Evolutionary conservation across 1,140 invertebrate genomes (phyloP).

Genomic region (Drosophila insularis): DNA sequence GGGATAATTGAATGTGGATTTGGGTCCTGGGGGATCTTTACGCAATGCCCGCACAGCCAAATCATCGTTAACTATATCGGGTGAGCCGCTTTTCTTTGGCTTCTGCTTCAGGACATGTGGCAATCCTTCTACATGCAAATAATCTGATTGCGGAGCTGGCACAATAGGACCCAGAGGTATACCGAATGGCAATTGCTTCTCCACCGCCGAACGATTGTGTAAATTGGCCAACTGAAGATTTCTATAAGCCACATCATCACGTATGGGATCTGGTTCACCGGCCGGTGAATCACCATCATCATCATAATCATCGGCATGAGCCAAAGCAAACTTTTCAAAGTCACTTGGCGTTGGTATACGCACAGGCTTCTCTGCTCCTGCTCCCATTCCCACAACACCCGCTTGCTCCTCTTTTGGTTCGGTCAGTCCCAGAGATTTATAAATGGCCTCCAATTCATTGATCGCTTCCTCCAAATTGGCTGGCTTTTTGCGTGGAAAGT

Average conservation of each 20-base stretch:
- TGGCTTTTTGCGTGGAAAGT: conserved; percentile 84
- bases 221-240: conserved; percentile 90
- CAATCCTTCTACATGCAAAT: conserved; percentile 89
- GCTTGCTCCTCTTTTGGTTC: conserved; percentile 88
- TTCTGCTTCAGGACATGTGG: conserved; percentile 37
- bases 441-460: conserved; percentile 94
- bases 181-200: conserved; percentile 94
- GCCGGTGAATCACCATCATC: conserved; percentile 82
- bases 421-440: conserved; percentile 90
- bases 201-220: conserved; percentile 86
- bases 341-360: conserved; percentile 83
- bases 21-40: conserved; percentile 86
- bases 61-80: conserved; percentile 93
- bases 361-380: conserved; percentile 70
- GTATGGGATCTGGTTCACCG: conserved; percentile 90
- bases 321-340: conserved; percentile 75
- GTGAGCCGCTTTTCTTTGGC: conserved; percentile 83
- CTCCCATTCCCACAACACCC: background rate
- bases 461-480: conserved; percentile 93
- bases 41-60: conserved; percentile 91
- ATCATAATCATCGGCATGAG: conserved; percentile 79
- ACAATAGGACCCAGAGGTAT: conserved; percentile 92
- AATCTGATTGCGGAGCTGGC: conserved; percentile 88
- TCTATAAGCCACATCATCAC: conserved; percentile 92
- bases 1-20: conserved; percentile 63